Evolutionary conservation across 2,113 vertebrate genomes (phyloP).

Genomic region (Carassius auratus): DNA sequence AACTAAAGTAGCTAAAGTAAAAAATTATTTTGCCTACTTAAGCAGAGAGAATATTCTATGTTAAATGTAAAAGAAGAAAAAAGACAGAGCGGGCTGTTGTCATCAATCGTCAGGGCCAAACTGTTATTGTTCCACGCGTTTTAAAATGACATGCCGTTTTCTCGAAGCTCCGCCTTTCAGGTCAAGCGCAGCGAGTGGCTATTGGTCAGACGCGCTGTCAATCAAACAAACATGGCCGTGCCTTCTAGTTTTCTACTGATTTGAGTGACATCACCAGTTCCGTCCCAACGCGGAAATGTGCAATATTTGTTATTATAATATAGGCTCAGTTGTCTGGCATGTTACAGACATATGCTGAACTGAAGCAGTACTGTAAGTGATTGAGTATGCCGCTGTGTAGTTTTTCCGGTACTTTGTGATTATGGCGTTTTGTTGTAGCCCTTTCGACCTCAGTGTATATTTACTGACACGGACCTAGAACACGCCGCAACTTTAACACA

Average conservation of each 20-base stretch:
- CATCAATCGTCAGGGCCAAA: constrained; percentile 46
- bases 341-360: neutral
- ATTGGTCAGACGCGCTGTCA: constrained; percentile 63
- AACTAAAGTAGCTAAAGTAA: neutral
- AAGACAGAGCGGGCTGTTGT: neutral
- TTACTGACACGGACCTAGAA: constrained; percentile 4
- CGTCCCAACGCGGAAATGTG: constrained; percentile 77
- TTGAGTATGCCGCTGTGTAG: constrained; percentile 33
- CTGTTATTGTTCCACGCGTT: constrained; percentile 74
- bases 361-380: constrained; percentile 32
- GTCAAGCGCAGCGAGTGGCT: neutral
- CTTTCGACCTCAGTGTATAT: constrained; percentile 54
- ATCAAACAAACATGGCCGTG: constrained; percentile 16
- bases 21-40: neutral
- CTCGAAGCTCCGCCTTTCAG: constrained; percentile 63
- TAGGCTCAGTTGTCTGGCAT: constrained; percentile 47
- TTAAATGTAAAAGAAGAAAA: neutral
- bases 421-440: constrained; percentile 21
- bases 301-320: constrained; percentile 41
- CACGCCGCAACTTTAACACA: constrained; percentile 12
- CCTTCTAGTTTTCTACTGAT: neutral
- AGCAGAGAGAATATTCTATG: constrained; percentile 17
- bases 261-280: constrained; percentile 66
- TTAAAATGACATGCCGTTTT: constrained; percentile 58
- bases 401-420: neutral